phyloP scores from a whole-genome alignment of 1,140 invertebrate genomes.

The Brachionus sp. region DNA sequence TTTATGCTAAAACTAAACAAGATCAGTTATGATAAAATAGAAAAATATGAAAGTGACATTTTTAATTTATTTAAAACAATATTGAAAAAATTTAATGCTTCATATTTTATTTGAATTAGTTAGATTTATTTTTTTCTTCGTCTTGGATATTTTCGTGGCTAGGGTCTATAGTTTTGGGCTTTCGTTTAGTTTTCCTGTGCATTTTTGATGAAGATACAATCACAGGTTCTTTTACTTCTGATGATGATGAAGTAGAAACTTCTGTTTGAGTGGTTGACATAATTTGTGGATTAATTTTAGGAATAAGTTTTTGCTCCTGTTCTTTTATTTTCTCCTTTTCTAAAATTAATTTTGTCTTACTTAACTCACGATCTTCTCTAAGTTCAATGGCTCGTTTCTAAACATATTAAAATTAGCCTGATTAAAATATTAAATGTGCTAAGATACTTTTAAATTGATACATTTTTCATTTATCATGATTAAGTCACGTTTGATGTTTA shows the following conservation, averaged over 20 bases:
- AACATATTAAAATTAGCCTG: neutral
- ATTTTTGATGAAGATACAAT: neutral
- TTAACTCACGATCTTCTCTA: neutral
- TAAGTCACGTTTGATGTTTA: conserved; percentile 16
- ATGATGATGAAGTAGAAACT: neutral
- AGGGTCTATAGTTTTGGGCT: neutral
- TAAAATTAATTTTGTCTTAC: neutral
- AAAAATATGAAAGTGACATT: neutral
- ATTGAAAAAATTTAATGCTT: neutral
- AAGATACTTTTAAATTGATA: neutral
- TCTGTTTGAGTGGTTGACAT: neutral
- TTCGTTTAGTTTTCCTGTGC: neutral
- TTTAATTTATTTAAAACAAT: neutral
- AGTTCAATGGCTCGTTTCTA: conserved; percentile 20
- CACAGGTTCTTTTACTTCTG: neutral
- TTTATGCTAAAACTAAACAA: neutral
- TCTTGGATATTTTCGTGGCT: neutral
- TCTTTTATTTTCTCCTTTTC: neutral
- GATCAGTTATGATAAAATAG: neutral
- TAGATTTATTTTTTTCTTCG: neutral
- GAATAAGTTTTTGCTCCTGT: conserved; percentile 16
- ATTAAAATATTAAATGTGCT: neutral
- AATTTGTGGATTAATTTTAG: neutral
- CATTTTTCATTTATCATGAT: conserved; percentile 34
- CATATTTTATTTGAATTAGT: neutral